Evolutionary conservation across 2,888 invertebrate genomes (phyloP).

Genomic region (Campoletis raptor): DNA sequence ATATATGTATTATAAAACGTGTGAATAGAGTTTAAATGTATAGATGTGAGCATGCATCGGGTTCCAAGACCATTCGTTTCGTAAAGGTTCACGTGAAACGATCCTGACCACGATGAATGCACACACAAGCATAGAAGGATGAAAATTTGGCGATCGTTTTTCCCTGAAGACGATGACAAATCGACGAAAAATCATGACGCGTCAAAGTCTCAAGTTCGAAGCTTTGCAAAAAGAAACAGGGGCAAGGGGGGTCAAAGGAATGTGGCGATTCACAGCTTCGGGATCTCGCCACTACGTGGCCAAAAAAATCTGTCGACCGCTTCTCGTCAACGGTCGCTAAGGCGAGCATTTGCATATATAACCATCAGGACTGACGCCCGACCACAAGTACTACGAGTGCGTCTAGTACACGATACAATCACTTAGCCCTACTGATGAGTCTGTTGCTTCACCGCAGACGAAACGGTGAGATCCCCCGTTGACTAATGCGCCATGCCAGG

Average conservation of each 20-base stretch:
- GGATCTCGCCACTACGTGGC: no score
- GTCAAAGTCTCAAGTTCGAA: neutral
- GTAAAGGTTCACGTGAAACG: slow-evolving; percentile 40
- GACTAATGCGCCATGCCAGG: no score
- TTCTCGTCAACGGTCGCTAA: no score
- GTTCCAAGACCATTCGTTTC: slow-evolving; percentile 27
- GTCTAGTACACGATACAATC: no score
- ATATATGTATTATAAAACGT: neutral
- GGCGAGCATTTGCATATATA: no score
- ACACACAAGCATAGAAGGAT: neutral
- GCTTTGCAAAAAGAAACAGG: slow-evolving; percentile 1
- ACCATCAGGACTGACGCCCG: no score
- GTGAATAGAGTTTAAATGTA: slow-evolving; percentile 4
- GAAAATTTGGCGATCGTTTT: slow-evolving; percentile 41
- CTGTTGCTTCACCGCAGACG: no score
- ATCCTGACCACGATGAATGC: slow-evolving; percentile 11
- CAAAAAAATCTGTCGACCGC: no score
- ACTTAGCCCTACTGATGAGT: no score
- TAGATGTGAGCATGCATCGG: slow-evolving; percentile 15
- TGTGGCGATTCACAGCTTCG: no score
- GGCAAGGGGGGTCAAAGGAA: neutral
- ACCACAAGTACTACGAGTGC: no score
- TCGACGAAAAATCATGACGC: slow-evolving; percentile 26
- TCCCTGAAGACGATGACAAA: slow-evolving; percentile 19
- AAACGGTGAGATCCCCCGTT: no score